Evolutionary conservation across 1,140 invertebrate genomes (phyloP).

Genomic region (Samia ricini): DNA sequence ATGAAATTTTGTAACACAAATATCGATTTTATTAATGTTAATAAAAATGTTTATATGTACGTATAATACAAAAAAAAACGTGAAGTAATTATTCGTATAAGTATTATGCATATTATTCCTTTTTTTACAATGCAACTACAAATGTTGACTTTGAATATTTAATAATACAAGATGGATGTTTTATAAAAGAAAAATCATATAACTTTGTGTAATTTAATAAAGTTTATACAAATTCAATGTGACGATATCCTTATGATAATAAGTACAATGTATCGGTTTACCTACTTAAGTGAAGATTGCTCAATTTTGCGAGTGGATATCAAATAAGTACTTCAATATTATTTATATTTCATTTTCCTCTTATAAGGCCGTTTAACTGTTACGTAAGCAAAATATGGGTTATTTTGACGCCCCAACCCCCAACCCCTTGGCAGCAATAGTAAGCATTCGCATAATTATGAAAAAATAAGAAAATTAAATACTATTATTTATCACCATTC

Average conservation of each 20-base stretch:
- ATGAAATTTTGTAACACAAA: constrained; percentile 51
- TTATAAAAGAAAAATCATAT: neutral
- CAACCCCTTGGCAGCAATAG: too few relatives aligned
- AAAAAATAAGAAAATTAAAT: too few relatives aligned
- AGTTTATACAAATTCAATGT: constrained; percentile 24
- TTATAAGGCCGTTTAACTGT: neutral
- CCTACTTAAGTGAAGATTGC: constrained; percentile 71
- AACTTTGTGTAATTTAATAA: constrained; percentile 2
- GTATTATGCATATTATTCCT: neutral
- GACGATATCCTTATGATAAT: constrained; percentile 59
- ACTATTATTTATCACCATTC: too few relatives aligned
- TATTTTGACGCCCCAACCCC: too few relatives aligned
- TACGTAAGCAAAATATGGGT: too few relatives aligned
- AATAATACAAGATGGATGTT: constrained; percentile 4
- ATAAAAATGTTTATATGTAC: constrained; percentile 28
- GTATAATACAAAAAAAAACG: constrained; percentile 18
- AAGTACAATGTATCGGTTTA: constrained; percentile 66
- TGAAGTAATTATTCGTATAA: constrained; percentile 22
- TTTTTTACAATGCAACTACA: constrained; percentile 4
- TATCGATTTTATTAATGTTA: constrained; percentile 66
- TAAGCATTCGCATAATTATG: too few relatives aligned
- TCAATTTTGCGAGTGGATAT: constrained; percentile 65
- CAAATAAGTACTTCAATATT: neutral
- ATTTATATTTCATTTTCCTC: neutral
- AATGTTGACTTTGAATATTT: constrained; percentile 29